Conservation (phyloP, 2,888 invertebrate species). For the Nowickia ferox region DNA sequence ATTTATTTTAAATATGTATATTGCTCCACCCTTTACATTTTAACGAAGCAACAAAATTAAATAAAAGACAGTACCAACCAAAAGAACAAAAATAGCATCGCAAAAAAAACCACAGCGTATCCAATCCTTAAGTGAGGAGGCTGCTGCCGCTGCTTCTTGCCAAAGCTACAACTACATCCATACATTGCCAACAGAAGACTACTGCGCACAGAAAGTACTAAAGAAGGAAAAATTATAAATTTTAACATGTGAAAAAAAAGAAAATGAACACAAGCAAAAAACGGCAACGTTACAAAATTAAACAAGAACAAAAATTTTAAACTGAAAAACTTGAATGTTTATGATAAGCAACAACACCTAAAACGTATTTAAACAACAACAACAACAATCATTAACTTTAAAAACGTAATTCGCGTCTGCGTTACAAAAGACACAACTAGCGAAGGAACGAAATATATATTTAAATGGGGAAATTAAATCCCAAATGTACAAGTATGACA, state of each 20-base stretch:
- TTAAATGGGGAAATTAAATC: constrained; percentile 52
- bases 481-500: neutral
- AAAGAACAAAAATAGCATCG: constrained; percentile 44
- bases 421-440: constrained; percentile 50
- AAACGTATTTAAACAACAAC: constrained; percentile 23
- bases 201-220: constrained; percentile 54
- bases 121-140: constrained; percentile 58
- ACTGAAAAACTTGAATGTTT: constrained; percentile 39
- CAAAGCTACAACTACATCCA: constrained; percentile 31
- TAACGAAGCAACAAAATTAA: constrained; percentile 62
- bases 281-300: constrained; percentile 53
- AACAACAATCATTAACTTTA: constrained; percentile 3
- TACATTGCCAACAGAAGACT: constrained; percentile 35
- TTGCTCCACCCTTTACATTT: constrained; percentile 68
- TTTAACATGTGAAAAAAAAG: constrained; percentile 36
- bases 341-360: constrained; percentile 39
- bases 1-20: constrained; percentile 65
- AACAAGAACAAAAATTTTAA: constrained; percentile 49
- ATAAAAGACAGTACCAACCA: constrained; percentile 55
- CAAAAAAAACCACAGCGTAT: constrained; percentile 56
- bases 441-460: constrained; percentile 18
- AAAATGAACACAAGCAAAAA: constrained; percentile 17
- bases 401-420: constrained; percentile 60
- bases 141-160: constrained; percentile 37
- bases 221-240: constrained; percentile 60